A percentile compares a stretch with the other conserved stretches of the same genome.
These are phyloP conservation scores for Phalloptychus januarius DNA, from an alignment of 2,797 vertebrate genomes.

Conservation along the genomic window DNA sequence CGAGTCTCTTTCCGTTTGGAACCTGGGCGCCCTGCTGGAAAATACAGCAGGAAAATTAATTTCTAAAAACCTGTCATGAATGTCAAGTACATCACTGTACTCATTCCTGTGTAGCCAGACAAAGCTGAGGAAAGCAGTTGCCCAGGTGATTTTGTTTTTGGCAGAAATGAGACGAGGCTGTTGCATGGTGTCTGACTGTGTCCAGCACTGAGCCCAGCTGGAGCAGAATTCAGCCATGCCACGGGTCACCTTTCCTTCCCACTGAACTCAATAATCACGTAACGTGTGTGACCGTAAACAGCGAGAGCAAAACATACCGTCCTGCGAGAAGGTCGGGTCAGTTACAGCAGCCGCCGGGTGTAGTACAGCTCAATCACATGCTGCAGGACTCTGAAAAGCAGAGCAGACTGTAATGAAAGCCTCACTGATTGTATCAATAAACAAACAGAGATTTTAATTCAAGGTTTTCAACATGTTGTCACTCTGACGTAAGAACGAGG, in stretches of 20 bases:
- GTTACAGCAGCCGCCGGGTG: constrained; percentile 81
- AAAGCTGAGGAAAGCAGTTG: constrained; percentile 22
- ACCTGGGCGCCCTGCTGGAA: constrained; percentile 2
- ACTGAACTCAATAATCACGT: neutral
- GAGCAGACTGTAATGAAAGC: neutral
- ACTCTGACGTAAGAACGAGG: constrained; percentile 47
- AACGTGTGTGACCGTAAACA: neutral
- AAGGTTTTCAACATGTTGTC: constrained; percentile 34
- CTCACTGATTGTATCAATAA: neutral
- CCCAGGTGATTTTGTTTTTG: constrained; percentile 7
- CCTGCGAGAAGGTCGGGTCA: constrained; percentile 80
- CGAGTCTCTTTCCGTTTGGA: neutral
- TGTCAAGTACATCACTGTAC: constrained; percentile 39
- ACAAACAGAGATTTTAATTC: neutral
- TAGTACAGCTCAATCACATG: constrained; percentile 65
- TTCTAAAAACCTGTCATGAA: neutral
- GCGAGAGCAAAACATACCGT: constrained; percentile 73
- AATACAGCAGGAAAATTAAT: neutral
- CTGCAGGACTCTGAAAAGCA: constrained; percentile 74
- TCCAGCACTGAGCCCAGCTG: constrained; percentile 61
- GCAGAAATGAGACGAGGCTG: constrained; percentile 56
- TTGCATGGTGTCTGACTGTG: constrained; percentile 86
- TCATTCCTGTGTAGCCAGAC: constrained; percentile 46
- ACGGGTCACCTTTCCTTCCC: neutral
- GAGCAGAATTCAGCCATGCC: constrained; percentile 84